Evolutionary conservation across 2,888 invertebrate genomes (phyloP).

Genomic region (Prostheceraeus crozeri): DNA sequence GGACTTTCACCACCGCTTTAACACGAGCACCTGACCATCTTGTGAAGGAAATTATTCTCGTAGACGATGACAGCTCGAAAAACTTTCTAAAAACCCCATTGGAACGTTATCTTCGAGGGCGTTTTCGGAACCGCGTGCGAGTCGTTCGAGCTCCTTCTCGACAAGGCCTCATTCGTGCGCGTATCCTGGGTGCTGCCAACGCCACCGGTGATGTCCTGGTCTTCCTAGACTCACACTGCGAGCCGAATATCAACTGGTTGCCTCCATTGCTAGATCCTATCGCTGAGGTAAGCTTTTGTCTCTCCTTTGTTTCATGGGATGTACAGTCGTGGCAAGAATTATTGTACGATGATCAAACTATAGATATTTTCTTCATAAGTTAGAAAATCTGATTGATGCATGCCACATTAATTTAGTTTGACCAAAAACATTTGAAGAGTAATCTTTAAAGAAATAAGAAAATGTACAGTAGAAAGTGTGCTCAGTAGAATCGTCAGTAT

Average conservation of each 20-base stretch:
- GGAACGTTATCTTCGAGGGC: constrained; percentile 66
- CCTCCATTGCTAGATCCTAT: constrained; percentile 58
- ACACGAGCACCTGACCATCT: constrained; percentile 72
- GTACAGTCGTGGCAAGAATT: too few species aligned
- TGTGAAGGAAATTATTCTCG: constrained; percentile 76
- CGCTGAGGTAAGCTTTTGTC: too few species aligned
- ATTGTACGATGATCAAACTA: too few species aligned
- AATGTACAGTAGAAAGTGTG: too few species aligned
- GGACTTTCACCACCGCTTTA: constrained; percentile 72
- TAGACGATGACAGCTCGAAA: constrained; percentile 63
- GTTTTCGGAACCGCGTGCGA: constrained; percentile 58
- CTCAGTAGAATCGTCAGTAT: too few species aligned
- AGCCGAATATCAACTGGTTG: constrained; percentile 55
- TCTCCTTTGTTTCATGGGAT: too few species aligned
- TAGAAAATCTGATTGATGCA: too few species aligned
- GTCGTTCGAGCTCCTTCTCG: constrained; percentile 68
- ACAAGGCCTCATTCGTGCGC: constrained; percentile 76
- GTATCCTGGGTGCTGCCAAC: constrained; percentile 63
- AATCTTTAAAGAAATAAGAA: too few species aligned
- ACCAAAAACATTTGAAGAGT: too few species aligned
- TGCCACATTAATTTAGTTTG: too few species aligned
- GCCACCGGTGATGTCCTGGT: constrained; percentile 56
- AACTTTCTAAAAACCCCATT: constrained; percentile 59
- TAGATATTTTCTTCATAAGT: too few species aligned
- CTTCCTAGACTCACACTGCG: constrained; percentile 56